Base-by-base conservation (phyloP, 1,140 invertebrate species). In the Drosophila pandora region DNA sequence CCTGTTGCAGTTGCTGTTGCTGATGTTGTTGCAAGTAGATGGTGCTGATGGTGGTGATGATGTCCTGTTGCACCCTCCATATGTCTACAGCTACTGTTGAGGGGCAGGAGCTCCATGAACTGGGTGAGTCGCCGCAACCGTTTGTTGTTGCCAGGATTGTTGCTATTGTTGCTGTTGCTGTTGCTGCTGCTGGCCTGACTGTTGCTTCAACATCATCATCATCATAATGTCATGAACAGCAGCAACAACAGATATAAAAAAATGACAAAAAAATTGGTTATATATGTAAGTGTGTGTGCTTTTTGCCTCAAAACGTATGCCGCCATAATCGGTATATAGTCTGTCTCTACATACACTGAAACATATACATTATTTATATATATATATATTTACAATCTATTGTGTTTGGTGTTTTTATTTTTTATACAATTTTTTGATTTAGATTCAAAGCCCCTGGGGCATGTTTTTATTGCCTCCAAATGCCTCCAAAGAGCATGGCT, bases 401-500 rank as follows among this genome's bases (percentile, higher is more conserved):
- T 43, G 5, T n/a, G 1, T n/a, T 6, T 12, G 13, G 39, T 41
- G 28, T 12, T 59, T 49, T 17, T 57, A 7, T 22, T 25, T 25
- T 28, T 1, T 28, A 28, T 28, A 28, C 7, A 25, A 6, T 28
- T 28, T 32, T 32, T 32, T 32, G 2, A 32, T 32, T 32, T 32
- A 8, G 32, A 32, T 32, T 37, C 34, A 37, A 37, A 37, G 34
- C 34, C 12, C 12, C 12, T 37, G 34, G 10, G 34, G 10, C 12
- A 12, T 3, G 8, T 12, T 37, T 37, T 37, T 37, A 37, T 60
- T 55, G 56, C 62, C 39, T 39, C 59, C 47, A 65, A 50, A 57
- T 55, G 56, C 62, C 39, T 39, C 30, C 22, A 12, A 21, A 28
- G 7, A 28, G 25, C 25, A 28, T 28, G 25, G 5, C 25, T 28